Conservation (phyloP, 2,888 invertebrate genomes). For the Palloptera scutellata region DNA sequence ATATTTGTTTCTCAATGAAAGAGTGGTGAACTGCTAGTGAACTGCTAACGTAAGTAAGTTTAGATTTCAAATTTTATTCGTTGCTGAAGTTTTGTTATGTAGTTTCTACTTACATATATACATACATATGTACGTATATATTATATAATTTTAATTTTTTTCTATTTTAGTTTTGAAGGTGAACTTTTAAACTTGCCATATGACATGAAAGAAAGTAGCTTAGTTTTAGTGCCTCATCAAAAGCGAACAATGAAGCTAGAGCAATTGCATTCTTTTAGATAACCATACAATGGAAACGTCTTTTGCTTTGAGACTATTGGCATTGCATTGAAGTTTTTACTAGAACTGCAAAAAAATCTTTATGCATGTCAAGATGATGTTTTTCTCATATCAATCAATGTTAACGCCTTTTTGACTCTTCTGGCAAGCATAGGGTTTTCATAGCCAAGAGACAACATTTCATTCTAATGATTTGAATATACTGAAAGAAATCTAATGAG, state of each 20-base stretch:
- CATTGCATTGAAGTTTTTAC: too few relatives aligned
- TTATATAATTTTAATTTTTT: not conserved
- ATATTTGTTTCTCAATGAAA: too few relatives aligned
- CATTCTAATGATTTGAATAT: too few relatives aligned
- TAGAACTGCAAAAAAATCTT: too few relatives aligned
- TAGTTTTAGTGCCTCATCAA: too few relatives aligned
- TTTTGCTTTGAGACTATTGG: too few relatives aligned
- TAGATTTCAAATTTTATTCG: conserved; percentile 31
- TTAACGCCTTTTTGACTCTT: conserved; percentile 18
- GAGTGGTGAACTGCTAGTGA: not conserved
- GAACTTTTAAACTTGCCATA: conserved; percentile 22
- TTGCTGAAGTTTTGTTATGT: conserved; percentile 1
- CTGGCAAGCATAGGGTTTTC: conserved; percentile 19
- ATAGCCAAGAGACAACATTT: too few relatives aligned
- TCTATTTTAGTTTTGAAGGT: conserved; percentile 28
- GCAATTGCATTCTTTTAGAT: too few relatives aligned
- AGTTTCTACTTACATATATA: not conserved
- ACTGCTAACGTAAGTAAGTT: conserved; percentile 29
- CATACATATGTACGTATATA: not conserved
- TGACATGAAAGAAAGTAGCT: too few relatives aligned
- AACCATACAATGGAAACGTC: too few relatives aligned
- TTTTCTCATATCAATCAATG: not conserved
- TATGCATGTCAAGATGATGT: not conserved
- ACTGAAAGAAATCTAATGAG: too few relatives aligned
- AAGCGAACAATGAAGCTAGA: too few relatives aligned